Conservation (phyloP, 2,888 invertebrate species). For the Sericinus montela region DNA sequence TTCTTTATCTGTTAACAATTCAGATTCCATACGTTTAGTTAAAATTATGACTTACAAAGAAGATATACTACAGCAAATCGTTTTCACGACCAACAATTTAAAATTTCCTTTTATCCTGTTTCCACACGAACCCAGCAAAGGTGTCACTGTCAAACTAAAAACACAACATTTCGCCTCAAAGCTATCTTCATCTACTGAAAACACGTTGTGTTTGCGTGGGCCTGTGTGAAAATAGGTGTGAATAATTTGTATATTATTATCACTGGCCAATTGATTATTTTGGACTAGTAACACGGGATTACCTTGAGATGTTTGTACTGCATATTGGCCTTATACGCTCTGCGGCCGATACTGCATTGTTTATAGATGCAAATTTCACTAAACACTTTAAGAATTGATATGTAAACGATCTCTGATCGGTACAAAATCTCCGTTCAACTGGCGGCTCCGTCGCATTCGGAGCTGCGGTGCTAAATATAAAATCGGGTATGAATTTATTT, state of each 20-base stretch:
- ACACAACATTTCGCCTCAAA: conserved; percentile 76
- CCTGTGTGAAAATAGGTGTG: conserved; percentile 76
- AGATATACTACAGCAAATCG: conserved; percentile 13
- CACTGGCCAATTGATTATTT: conserved; percentile 61
- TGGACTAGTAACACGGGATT: conserved; percentile 59
- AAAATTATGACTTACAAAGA: conserved; percentile 32
- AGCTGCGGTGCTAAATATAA: conserved; percentile 77
- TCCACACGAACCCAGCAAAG: conserved; percentile 56
- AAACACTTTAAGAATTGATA: conserved; percentile 39
- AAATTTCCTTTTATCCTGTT: conserved; percentile 26
- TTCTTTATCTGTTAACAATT: conserved; percentile 74
- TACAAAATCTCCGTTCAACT: conserved; percentile 73
- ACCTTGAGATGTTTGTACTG: conserved; percentile 62
- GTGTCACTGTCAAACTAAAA: conserved; percentile 64
- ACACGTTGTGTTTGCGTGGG: conserved; percentile 74
- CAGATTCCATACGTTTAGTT: conserved; percentile 76
- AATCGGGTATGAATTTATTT: conserved; percentile 76
- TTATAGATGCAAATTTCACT: conserved; percentile 41
- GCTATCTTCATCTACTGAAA: conserved; percentile 70
- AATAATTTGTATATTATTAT: conserved; percentile 71
- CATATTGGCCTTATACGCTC: conserved; percentile 39
- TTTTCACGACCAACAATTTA: too few species aligned
- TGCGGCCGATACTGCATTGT: conserved; percentile 50
- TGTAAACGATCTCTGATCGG: conserved; percentile 63
- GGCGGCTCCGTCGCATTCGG: conserved; percentile 59